Percentiles rank a stretch among this genome's conserved stretches.
Conservation (phyloP, 1,140 invertebrate genomes). For the Hormaphis cornu region DNA sequence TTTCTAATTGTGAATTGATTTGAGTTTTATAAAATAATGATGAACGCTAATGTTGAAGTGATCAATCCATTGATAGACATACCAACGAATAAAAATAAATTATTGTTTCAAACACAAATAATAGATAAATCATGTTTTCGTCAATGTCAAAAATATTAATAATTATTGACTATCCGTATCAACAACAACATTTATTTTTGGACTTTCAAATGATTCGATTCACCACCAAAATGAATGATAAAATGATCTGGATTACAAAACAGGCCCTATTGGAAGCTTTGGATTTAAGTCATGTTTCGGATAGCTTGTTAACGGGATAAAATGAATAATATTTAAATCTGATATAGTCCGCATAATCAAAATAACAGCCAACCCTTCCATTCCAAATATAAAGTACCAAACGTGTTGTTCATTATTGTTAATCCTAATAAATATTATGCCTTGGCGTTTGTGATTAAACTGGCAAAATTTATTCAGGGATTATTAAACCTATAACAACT, state of each 20-base stretch:
- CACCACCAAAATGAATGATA: neutral
- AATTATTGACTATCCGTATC: neutral
- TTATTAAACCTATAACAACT: neutral
- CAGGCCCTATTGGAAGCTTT: neutral
- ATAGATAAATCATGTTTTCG: too few species aligned
- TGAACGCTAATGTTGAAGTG: too few species aligned
- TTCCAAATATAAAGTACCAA: neutral
- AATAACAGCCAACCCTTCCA: neutral
- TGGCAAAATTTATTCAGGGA: neutral
- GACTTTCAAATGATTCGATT: neutral
- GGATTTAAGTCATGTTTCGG: neutral
- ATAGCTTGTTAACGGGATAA: slow-evolving; percentile 14
- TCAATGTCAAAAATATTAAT: neutral
- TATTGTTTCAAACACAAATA: too few species aligned
- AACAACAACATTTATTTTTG: neutral
- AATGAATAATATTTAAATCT: slow-evolving; percentile 11
- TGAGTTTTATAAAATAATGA: too few species aligned
- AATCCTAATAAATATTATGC: slow-evolving; percentile 5
- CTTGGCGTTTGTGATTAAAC: neutral
- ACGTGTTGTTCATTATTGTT: neutral
- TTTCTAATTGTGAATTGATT: too few species aligned
- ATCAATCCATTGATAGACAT: too few species aligned
- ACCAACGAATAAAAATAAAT: too few species aligned
- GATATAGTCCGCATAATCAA: neutral
- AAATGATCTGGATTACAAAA: neutral